Conservation (phyloP, 2,113 vertebrate species). For the Orientallactaga bullata region DNA sequence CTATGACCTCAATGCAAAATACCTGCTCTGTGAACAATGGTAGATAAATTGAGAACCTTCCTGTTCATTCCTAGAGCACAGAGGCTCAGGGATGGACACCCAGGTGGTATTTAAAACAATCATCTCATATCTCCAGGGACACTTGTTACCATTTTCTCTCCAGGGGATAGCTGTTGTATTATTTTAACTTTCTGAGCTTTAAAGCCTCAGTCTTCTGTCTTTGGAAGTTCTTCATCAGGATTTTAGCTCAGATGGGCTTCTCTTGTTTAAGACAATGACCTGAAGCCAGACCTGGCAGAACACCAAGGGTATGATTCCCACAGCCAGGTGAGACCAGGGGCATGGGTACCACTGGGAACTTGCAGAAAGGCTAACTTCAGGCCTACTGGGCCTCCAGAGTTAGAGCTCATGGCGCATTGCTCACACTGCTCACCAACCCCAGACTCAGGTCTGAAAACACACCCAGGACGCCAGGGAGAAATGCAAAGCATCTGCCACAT, state of each 20-base stretch:
- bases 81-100: fast-evolving
- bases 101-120: not conserved
- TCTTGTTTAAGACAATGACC: fast-evolving
- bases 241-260: not conserved
- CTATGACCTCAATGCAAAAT: not conserved
- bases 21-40: not conserved
- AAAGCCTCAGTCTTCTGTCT: not conserved
- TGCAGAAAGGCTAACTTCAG: fast-evolving
- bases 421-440: fast-evolving
- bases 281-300: fast-evolving
- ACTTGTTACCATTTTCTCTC: not conserved
- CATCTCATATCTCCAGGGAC: not conserved
- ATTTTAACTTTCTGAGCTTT: not conserved
- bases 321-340: fast-evolving
- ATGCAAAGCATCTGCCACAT: not conserved
- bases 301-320: fast-evolving
- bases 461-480: fast-evolving
- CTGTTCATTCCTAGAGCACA: not conserved
- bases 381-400: fast-evolving
- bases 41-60: not conserved
- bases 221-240: not conserved
- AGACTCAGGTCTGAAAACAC: not conserved
- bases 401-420: no score
- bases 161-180: not conserved
- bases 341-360: fast-evolving